A percentile compares a stretch with the other conserved stretches of the same genome.
phyloP scores from a whole-genome alignment of 2,888 invertebrate species.

The Creontiades dilutus region DNA sequence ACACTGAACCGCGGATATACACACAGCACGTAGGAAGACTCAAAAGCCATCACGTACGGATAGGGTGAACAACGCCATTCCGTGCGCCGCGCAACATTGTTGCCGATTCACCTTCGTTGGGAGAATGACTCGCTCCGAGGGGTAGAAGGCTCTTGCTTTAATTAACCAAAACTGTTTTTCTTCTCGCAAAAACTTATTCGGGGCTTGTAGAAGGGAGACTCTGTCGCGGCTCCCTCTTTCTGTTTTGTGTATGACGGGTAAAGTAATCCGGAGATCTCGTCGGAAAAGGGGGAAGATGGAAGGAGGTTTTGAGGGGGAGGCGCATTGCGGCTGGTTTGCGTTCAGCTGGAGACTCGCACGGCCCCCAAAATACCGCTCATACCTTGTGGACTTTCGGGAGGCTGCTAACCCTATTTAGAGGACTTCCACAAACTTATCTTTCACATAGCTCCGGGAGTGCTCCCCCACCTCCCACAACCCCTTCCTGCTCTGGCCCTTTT shows the following conservation, averaged over 20 bases:
- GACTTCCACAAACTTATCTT: constrained; percentile 29
- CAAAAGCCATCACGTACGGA: background rate
- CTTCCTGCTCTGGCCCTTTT: background rate
- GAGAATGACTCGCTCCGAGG: constrained; percentile 35
- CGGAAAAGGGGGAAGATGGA: background rate
- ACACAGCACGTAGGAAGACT: background rate
- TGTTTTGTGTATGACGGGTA: constrained; percentile 31
- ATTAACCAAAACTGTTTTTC: constrained; percentile 31
- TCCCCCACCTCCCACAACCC: background rate
- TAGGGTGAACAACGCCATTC: background rate
- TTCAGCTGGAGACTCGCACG: background rate
- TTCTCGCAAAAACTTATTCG: constrained; percentile 16
- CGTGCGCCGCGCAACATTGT: background rate
- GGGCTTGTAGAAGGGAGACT: background rate
- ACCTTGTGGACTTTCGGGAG: constrained; percentile 10
- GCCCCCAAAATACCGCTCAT: constrained; percentile 1
- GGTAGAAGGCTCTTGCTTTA: constrained; percentile 9
- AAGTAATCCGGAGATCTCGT: background rate
- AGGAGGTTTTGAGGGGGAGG: background rate
- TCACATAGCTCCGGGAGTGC: background rate
- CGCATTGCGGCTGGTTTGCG: background rate
- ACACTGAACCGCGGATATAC: background rate
- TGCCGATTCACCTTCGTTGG: constrained; percentile 19
- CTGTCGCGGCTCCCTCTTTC: constrained; percentile 18
- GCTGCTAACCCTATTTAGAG: constrained; percentile 21